Evolutionary conservation across 2,797 vertebrate genomes (phyloP).

Genomic region (Urosaurus nigricauda): DNA sequence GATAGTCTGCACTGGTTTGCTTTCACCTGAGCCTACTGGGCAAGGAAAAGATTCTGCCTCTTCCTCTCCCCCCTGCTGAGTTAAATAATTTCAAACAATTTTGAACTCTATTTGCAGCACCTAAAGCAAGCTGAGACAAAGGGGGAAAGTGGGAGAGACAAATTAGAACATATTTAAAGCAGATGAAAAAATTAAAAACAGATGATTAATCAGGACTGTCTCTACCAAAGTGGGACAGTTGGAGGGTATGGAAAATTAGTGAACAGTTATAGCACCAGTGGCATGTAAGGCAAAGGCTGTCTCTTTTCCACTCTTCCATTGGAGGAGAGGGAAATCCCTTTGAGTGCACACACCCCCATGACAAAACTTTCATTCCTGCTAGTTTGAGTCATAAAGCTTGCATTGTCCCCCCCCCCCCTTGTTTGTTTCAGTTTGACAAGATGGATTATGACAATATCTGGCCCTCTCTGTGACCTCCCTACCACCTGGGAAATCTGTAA

Average conservation of each 20-base stretch:
- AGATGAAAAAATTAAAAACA: too few species aligned
- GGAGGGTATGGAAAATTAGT: not conserved
- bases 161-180: too few species aligned
- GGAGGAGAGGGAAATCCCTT: not conserved
- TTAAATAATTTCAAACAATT: too few species aligned
- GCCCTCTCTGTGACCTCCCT: not conserved
- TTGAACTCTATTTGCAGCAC: too few species aligned
- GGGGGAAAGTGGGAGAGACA: too few species aligned
- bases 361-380: not conserved
- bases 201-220: too few species aligned
- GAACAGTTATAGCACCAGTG: not conserved
- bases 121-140: too few species aligned
- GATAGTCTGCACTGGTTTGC: too few species aligned
- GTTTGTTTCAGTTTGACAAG: not conserved
- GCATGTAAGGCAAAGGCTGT: accelerated
- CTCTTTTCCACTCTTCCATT: not conserved
- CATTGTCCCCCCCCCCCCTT: not conserved
- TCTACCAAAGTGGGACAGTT: too few species aligned
- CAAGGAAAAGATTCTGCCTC: too few species aligned
- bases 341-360: accelerated
- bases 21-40: too few species aligned
- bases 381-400: not conserved
- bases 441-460: not conserved
- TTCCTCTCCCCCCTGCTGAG: too few species aligned
- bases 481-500: not conserved